Evolutionary conservation across 2,888 invertebrate species (phyloP).

Genomic region (Plusia festucae): DNA sequence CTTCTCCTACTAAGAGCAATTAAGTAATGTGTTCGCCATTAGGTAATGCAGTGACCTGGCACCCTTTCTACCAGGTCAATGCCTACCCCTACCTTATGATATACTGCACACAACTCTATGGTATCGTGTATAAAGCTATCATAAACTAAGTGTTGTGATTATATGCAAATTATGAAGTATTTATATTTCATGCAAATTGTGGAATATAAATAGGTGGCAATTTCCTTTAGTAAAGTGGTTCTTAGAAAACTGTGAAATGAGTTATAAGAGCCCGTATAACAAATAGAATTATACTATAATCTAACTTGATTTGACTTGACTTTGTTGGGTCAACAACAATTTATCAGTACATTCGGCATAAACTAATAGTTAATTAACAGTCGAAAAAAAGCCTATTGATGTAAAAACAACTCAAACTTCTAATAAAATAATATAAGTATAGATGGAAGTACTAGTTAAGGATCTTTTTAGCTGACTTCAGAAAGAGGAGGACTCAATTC

Average conservation of each 20-base stretch:
- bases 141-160: not conserved
- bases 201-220: not conserved
- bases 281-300: too few relatives aligned
- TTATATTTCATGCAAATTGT: not conserved
- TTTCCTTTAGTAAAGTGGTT: not conserved
- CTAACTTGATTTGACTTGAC: too few relatives aligned
- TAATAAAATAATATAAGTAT: not conserved
- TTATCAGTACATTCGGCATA: too few relatives aligned
- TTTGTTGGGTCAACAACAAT: too few relatives aligned
- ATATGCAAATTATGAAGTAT: conserved; percentile 1
- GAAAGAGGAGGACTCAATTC: too few relatives aligned
- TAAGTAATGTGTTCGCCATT: conserved; percentile 4
- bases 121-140: not conserved
- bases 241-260: too few relatives aligned
- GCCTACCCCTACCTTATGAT: not conserved
- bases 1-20: not conserved
- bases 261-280: too few relatives aligned
- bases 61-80: not conserved
- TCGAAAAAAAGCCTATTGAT: too few relatives aligned
- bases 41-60: conserved; percentile 4
- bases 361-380: too few relatives aligned
- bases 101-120: not conserved
- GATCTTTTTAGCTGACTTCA: too few relatives aligned
- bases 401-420: not conserved
- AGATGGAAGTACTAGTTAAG: too few relatives aligned